Conservation (phyloP, 2,797 vertebrate species). For the Chelmon rostratus region DNA sequence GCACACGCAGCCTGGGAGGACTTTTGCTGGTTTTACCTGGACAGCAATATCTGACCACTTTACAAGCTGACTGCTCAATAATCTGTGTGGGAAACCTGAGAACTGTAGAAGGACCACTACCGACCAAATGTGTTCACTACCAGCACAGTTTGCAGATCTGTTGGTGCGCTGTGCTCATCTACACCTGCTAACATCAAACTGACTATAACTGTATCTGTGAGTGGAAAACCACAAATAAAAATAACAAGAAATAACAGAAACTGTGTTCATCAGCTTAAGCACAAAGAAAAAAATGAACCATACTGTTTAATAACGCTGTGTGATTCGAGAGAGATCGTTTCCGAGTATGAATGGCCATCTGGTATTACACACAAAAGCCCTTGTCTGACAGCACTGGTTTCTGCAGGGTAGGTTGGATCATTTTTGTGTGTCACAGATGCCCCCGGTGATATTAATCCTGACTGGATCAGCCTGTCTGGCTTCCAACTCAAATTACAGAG, state of each 20-base stretch:
- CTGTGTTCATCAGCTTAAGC: neutral
- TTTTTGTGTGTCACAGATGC: slow-evolving; percentile 51
- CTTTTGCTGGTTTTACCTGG: neutral
- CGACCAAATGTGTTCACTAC: neutral
- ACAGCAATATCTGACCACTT: slow-evolving; percentile 25
- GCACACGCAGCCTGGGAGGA: neutral
- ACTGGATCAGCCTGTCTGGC: slow-evolving; percentile 20
- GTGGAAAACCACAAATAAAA: neutral
- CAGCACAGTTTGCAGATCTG: neutral
- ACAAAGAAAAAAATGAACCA: neutral
- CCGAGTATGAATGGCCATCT: slow-evolving; percentile 44
- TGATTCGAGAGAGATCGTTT: neutral
- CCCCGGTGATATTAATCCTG: slow-evolving; percentile 45
- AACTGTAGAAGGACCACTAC: fast-evolving
- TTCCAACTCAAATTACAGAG: neutral
- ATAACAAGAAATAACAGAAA: neutral
- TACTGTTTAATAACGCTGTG: neutral
- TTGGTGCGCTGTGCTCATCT: too few relatives aligned
- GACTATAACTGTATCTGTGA: neutral
- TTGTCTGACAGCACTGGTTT: slow-evolving; percentile 30
- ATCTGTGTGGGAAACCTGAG: slow-evolving; percentile 24
- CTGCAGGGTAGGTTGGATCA: slow-evolving; percentile 18
- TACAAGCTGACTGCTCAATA: slow-evolving; percentile 26
- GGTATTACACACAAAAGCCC: slow-evolving; percentile 32
- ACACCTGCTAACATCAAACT: neutral